These are phyloP conservation scores for Ectropis grisescens DNA, from an alignment of 1,140 invertebrate species.

Conservation along the genomic window DNA sequence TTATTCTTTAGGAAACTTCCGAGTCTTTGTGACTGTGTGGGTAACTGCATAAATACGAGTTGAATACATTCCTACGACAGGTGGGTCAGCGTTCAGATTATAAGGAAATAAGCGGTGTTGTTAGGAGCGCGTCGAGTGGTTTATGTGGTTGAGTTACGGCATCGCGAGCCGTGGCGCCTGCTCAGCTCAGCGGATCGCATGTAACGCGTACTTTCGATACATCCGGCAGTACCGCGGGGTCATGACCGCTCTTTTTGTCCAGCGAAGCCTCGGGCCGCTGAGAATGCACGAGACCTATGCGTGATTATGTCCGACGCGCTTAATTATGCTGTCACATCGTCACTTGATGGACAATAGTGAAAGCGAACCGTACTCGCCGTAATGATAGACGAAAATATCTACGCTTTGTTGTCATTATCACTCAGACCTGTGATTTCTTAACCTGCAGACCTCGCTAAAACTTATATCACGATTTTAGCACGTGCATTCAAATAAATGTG, in stretches of 20 bases:
- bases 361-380: conserved; percentile 44
- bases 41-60: no score
- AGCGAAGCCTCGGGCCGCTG: conserved; percentile 13
- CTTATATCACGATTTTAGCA: conserved; percentile 9
- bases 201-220: conserved; percentile 60
- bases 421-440: conserved; percentile 4
- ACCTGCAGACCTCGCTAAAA: conserved; percentile 1
- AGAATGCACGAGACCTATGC: conserved; percentile 43
- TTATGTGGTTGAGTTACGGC: no score
- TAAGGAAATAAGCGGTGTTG: no score
- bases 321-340: conserved; percentile 67
- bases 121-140: no score
- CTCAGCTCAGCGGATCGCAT: conserved; percentile 23
- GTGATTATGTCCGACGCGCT: conserved; percentile 56
- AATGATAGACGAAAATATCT: conserved; percentile 39
- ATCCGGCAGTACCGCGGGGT: conserved; percentile 58
- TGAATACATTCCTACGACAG: no score
- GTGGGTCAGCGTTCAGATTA: no score
- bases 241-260: conserved; percentile 59
- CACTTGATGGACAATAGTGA: conserved; percentile 58
- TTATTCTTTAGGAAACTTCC: no score
- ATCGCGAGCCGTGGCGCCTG: no score
- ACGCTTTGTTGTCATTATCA: conserved; percentile 1
- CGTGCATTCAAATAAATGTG: conserved; percentile 9
- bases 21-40: no score